Evolutionary conservation across 2,113 vertebrate species (phyloP).

Genomic region (Columba janthina): DNA sequence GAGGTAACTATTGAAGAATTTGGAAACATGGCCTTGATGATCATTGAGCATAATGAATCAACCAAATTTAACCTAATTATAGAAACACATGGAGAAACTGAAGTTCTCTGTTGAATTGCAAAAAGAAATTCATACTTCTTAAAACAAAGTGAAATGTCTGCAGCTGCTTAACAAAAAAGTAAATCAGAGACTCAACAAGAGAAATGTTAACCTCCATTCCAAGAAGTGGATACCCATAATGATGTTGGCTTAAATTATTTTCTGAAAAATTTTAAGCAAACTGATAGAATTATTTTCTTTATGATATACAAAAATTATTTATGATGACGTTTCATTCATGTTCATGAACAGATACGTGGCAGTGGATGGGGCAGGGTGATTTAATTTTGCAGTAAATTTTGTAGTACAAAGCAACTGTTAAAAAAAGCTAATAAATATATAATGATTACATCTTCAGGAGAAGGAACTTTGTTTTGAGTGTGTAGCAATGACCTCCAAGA

Average conservation of each 20-base stretch:
- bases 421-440: neutral
- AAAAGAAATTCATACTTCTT: neutral
- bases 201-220: neutral
- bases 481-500: neutral
- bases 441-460: neutral
- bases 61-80: constrained; percentile 59
- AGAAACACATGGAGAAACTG: constrained; percentile 22
- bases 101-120: neutral
- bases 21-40: neutral
- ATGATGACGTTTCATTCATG: neutral
- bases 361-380: neutral
- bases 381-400: neutral
- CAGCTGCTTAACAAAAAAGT: constrained; percentile 17
- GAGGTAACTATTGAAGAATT: neutral
- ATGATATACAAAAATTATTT: neutral
- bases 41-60: constrained; percentile 27
- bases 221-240: neutral
- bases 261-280: neutral
- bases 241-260: neutral
- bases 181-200: neutral
- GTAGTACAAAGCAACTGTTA: neutral
- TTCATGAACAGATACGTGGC: neutral
- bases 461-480: neutral
- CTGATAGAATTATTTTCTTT: neutral
- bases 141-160: constrained; percentile 18